phyloP scores from a whole-genome alignment of 2,797 vertebrate genomes.

The Catostomus latipinnis region DNA sequence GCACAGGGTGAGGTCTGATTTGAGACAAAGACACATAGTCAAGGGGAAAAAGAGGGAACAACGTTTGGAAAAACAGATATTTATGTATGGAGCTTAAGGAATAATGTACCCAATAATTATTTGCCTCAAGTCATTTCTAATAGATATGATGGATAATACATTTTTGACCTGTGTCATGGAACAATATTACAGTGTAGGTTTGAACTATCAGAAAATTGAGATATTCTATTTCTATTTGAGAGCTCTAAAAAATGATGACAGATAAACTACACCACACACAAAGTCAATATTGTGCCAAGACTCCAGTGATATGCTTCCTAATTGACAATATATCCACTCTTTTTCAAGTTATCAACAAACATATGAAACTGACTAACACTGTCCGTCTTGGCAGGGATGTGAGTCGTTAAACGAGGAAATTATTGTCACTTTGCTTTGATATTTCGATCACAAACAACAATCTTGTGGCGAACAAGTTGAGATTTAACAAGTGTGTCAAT shows the following conservation, averaged over 20 bases:
- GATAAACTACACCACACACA: no score
- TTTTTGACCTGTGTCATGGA: not conserved
- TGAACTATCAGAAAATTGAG: no score
- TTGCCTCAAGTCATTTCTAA: not conserved
- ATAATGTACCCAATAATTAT: not conserved
- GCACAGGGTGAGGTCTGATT: conserved; percentile 57
- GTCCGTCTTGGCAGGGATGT: not conserved
- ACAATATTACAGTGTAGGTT: no score
- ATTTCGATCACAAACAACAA: not conserved
- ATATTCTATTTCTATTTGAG: not conserved
- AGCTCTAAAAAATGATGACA: not conserved
- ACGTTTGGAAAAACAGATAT: not conserved
- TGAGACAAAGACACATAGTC: conserved; percentile 58
- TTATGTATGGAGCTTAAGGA: not conserved
- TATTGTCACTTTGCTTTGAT: conserved; percentile 14
- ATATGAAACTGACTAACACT: not conserved
- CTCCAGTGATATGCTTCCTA: not conserved
- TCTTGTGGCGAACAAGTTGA: conserved; percentile 3
- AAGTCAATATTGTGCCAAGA: not conserved
- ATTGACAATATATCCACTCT: not conserved
- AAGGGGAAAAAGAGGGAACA: conserved; percentile 24
- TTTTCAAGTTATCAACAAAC: conserved; percentile 8
- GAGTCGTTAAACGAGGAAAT: not conserved
- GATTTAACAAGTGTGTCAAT: conserved; percentile 4
- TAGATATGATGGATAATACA: not conserved